These are phyloP conservation scores for Cinclus mexicanus DNA, from an alignment of 2,113 vertebrate genomes.

Conservation along the genomic window DNA sequence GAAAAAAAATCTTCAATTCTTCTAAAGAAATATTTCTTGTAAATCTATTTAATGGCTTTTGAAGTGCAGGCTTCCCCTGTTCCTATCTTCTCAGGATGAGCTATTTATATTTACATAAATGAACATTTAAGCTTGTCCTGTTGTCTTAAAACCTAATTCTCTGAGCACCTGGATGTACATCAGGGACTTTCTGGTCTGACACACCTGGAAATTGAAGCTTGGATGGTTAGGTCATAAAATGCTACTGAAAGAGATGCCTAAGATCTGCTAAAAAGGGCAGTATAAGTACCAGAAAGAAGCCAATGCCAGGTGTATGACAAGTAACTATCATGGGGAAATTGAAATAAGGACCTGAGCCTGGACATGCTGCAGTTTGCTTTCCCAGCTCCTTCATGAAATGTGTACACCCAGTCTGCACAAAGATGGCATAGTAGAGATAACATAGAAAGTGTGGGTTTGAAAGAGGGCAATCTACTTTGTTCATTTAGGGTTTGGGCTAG, in stretches of 20 bases:
- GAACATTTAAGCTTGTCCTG: neutral
- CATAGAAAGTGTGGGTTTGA: neutral
- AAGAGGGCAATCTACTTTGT: neutral
- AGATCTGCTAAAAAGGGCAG: neutral
- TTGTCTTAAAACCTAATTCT: neutral
- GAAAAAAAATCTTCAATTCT: neutral
- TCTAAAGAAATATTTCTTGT: neutral
- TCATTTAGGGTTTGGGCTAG: neutral
- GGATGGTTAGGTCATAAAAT: neutral
- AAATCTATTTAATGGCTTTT: neutral
- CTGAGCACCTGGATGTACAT: neutral
- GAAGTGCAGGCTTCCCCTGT: neutral
- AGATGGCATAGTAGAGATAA: neutral
- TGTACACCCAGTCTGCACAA: neutral
- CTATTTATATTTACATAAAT: neutral
- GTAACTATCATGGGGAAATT: neutral
- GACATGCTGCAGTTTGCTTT: neutral
- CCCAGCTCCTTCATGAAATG: neutral
- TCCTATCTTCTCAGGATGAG: neutral
- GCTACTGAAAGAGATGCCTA: neutral
- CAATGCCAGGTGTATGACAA: neutral
- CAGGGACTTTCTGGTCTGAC: neutral
- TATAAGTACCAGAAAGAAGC: neutral
- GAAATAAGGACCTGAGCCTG: neutral
- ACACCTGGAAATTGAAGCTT: neutral